Evolutionary conservation across 2,888 invertebrate genomes (phyloP), one percentile per base, ranked within the genome.

Genomic region (Chrysolina haemoptera): DNA sequence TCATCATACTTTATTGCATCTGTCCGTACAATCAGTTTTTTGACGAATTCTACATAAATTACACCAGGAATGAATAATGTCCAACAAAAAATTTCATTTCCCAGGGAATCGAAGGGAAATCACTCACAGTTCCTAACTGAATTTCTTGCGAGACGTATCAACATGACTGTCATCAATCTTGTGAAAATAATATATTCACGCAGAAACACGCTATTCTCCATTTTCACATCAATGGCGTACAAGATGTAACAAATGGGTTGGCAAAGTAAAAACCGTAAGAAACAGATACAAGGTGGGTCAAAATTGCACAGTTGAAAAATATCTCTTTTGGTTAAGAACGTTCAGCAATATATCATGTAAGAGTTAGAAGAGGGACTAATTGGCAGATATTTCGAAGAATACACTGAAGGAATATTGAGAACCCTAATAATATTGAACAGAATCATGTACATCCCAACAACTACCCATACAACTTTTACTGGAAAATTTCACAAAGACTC

Each of bases 121-220:
- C 77, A 77, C 78, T 74, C 77, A 74, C 75, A 76, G 79, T 77
- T 78, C 76, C 79, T 80, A 80, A 81, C 80, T 81, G 81, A 79
- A 81, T 82, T 81, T 81, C 59, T 67, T 76, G 78, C 79, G 59
- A 59, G 81, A 81, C 82, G 76, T 76, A 79, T 77, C 78, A 79
- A 79, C 81, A 81, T 80, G 78, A 80, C 79, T 79, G 78, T 80
- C 81, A 84, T 84, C 82, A 83, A 84, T 84, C 84, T 84, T 81
- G 76, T 22, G 80, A 78, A 82, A 81, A 82, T 81, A 82, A 81
- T 83, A 82, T 83, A 82, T 82, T 79, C 80, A 74, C 79, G 81
- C 78, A 81, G 79, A 81, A 78, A 79, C 71, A 68, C 63, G 68
- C 22, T 74, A 74, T 76, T 73, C 68, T 77, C 43, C 72, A 62